A percentile compares a stretch with the other conserved stretches of the same genome.
These are phyloP conservation scores for Artemia sinica DNA, from an alignment of 2,888 invertebrate species.

Conservation along the genomic window DNA sequence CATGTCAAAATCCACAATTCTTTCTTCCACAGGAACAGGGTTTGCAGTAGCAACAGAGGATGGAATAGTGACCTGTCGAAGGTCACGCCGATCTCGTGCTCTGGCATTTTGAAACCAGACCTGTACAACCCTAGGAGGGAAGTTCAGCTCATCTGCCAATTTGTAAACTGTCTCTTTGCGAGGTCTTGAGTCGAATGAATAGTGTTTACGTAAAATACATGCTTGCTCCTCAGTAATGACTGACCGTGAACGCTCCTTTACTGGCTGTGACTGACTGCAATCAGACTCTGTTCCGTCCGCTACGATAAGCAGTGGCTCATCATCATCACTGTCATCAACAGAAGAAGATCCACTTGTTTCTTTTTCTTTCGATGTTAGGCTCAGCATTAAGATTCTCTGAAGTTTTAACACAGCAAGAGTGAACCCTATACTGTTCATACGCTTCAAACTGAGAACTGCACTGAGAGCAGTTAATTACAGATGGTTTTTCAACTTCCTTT, in stretches of 20 bases:
- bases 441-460: too few species aligned
- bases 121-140: constrained; percentile 38
- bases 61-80: constrained; percentile 36
- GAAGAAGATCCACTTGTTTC: neutral
- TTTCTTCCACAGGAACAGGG: constrained; percentile 10
- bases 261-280: neutral
- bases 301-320: neutral
- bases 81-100: constrained; percentile 63
- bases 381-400: too few species aligned
- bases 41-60: constrained; percentile 30
- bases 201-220: constrained; percentile 68
- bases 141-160: constrained; percentile 55
- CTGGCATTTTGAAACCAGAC: constrained; percentile 95
- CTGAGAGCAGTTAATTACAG: too few species aligned
- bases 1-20: constrained; percentile 40
- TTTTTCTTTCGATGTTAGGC: too few species aligned
- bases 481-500: neutral
- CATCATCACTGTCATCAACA: neutral
- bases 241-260: constrained; percentile 54
- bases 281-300: constrained; percentile 9
- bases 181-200: constrained; percentile 74
- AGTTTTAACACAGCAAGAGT: too few species aligned
- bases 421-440: too few species aligned
- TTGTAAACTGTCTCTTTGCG: constrained; percentile 79
- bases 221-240: constrained; percentile 88